Conservation (phyloP, 2,797 vertebrate species). For the Bucorvus abyssinicus region DNA sequence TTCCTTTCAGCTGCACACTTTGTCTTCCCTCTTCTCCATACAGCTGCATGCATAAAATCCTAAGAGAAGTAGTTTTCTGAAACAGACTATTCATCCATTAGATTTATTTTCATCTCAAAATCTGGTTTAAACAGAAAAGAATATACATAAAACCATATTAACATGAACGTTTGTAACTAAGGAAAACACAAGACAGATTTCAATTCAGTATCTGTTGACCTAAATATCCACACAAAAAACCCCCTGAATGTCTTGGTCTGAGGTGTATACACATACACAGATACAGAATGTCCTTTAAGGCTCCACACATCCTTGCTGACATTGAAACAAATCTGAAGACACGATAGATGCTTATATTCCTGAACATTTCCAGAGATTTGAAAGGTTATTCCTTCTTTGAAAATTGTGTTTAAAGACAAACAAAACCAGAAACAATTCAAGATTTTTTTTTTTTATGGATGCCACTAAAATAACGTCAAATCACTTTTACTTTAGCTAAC, state of each 20-base stretch:
- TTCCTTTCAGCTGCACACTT: not conserved
- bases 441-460: not conserved
- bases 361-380: not conserved
- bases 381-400: not conserved
- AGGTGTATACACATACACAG: not conserved
- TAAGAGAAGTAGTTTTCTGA: not conserved
- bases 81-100: not conserved
- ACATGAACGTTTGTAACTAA: not conserved
- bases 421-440: not conserved
- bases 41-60: not conserved
- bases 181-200: not conserved
- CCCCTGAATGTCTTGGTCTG: not conserved
- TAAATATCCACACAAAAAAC: not conserved
- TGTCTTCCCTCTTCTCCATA: not conserved
- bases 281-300: not conserved
- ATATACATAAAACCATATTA: not conserved
- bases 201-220: not conserved
- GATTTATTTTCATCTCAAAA: not conserved
- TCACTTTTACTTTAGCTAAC: not conserved
- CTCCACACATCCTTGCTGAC: not conserved
- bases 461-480: not conserved
- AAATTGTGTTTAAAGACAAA: not conserved
- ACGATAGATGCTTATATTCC: not conserved
- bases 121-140: not conserved
- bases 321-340: not conserved